Evolutionary conservation across 2,113 vertebrate genomes (phyloP).

Genomic region (Balaeniceps rex): DNA sequence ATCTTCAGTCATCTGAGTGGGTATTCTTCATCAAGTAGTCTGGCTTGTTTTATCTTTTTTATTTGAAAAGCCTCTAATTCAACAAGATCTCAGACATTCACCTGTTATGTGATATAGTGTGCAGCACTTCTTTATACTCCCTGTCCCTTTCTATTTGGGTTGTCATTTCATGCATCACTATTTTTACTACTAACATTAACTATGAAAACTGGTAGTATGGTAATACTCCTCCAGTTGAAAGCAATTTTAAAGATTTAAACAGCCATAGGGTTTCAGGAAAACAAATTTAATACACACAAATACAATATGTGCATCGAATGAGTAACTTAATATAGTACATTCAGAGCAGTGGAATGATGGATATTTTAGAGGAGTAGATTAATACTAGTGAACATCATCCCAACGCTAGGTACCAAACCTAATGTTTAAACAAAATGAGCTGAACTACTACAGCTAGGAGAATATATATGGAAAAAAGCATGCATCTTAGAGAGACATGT

Average conservation of each 20-base stretch:
- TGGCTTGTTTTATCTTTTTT: background rate
- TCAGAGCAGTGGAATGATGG: background rate
- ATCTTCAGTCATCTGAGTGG: background rate
- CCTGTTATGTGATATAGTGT: rapidly evolving
- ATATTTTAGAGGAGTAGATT: background rate
- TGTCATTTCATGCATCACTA: background rate
- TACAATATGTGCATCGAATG: background rate
- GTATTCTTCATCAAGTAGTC: background rate
- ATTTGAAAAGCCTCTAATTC: background rate
- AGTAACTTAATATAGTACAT: background rate
- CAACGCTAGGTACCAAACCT: background rate
- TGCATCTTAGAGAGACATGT: background rate
- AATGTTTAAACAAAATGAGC: background rate
- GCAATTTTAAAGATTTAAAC: background rate
- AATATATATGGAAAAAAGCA: background rate
- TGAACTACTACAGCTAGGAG: background rate
- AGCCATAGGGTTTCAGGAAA: background rate
- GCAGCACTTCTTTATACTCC: background rate
- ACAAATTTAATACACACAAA: background rate
- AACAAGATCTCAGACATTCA: background rate
- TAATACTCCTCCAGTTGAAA: background rate
- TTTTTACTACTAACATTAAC: background rate
- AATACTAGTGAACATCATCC: background rate
- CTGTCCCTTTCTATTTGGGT: background rate
- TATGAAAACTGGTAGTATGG: too few relatives aligned